Conservation (phyloP, 64 coral and sea anemone species). For the Montipora sp. region DNA sequence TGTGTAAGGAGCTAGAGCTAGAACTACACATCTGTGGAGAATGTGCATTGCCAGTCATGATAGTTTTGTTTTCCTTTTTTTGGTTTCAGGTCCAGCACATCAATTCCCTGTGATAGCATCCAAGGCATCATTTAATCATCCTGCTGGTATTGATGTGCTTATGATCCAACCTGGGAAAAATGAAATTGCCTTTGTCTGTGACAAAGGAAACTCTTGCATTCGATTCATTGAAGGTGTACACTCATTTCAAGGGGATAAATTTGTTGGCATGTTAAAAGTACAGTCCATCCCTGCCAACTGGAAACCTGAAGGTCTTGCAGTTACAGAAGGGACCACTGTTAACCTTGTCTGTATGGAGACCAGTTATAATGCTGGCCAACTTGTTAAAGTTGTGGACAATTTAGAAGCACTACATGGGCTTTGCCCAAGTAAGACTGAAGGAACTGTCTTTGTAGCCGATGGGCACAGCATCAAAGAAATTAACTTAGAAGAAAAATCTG, state of each 20-base stretch:
- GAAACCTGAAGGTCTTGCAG: conserved; percentile 60
- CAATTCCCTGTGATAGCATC: conserved; percentile 38
- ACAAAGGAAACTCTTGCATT: conserved; percentile 76
- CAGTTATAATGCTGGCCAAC: conserved; percentile 17
- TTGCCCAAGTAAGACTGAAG: not conserved
- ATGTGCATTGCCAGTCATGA: not conserved
- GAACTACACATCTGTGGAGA: not conserved
- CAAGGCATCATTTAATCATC: conserved; percentile 62
- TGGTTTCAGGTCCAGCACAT: conserved; percentile 44
- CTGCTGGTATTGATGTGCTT: conserved; percentile 63
- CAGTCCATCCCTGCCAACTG: conserved; percentile 23
- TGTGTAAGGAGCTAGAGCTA: not conserved
- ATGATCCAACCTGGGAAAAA: conserved; percentile 57
- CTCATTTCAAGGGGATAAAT: conserved; percentile 47
- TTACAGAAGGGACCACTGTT: conserved; percentile 34
- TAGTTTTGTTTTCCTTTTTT: not conserved
- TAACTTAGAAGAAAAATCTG: not conserved
- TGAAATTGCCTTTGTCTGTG: conserved; percentile 79
- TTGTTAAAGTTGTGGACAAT: conserved; percentile 25
- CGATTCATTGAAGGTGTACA: conserved; percentile 71
- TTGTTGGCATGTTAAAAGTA: conserved; percentile 38
- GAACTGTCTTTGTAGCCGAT: conserved; percentile 57
- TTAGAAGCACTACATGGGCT: conserved; percentile 40
- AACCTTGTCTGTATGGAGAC: conserved; percentile 14
- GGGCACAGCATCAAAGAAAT: conserved; percentile 30